Conservation (phyloP, 2,113 vertebrate species). For the Cinclus mexicanus region DNA sequence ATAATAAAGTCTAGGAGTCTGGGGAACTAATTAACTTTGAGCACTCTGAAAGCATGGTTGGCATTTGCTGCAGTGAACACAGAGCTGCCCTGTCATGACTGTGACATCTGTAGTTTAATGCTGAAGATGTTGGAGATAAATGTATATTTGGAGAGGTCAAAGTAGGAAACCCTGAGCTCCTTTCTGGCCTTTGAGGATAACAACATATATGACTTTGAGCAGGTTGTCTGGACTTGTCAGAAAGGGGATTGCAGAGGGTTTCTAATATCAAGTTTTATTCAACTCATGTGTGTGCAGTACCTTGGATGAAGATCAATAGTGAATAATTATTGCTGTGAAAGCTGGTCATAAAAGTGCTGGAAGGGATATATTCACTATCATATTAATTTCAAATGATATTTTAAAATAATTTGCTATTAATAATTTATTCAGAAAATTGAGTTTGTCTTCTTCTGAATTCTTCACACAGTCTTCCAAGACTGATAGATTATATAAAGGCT, state of each 20-base stretch:
- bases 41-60: background rate
- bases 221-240: background rate
- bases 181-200: background rate
- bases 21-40: constrained; percentile 69
- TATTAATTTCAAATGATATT: background rate
- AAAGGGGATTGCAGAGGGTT: background rate
- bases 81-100: background rate
- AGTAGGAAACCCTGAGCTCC: background rate
- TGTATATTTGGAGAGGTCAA: background rate
- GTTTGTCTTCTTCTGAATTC: background rate
- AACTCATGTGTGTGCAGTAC: background rate
- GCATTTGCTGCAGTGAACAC: background rate
- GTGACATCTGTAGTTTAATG: background rate
- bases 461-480: background rate
- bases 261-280: background rate
- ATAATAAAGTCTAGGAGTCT: constrained; percentile 31
- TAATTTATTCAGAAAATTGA: background rate
- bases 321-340: background rate
- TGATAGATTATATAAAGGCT: background rate
- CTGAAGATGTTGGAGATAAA: background rate
- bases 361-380: background rate
- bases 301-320: background rate
- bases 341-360: background rate
- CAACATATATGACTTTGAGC: background rate
- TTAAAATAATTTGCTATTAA: background rate